phyloP scores from a whole-genome alignment of 2,797 vertebrate species.

The Pelobates cultripes region DNA sequence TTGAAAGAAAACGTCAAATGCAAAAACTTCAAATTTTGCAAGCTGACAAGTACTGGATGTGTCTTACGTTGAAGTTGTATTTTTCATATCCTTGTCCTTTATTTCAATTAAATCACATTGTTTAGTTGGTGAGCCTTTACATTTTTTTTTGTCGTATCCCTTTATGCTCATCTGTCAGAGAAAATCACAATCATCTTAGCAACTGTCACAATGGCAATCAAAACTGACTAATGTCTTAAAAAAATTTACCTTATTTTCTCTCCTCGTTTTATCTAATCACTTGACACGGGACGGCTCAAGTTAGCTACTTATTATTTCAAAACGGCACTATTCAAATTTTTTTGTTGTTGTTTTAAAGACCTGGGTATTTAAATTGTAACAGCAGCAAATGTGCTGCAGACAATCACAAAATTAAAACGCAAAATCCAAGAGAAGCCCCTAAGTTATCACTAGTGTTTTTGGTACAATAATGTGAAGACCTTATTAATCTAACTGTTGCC shows the following conservation, averaged over 20 bases:
- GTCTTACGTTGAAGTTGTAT: slow-evolving; percentile 60
- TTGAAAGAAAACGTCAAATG: slow-evolving; percentile 42
- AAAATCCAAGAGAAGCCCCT: no score
- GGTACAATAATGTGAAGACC: neutral
- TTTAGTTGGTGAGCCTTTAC: slow-evolving; percentile 58
- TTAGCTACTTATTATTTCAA: slow-evolving; percentile 26
- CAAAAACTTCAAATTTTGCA: slow-evolving; percentile 25
- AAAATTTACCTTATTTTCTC: slow-evolving; percentile 33
- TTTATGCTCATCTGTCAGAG: slow-evolving; percentile 68
- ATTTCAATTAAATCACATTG: slow-evolving; percentile 67
- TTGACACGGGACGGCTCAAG: slow-evolving; percentile 36
- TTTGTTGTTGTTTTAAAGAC: slow-evolving; percentile 9
- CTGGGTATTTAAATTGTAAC: slow-evolving; percentile 1
- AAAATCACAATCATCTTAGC: slow-evolving; percentile 51
- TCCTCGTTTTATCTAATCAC: slow-evolving; percentile 31
- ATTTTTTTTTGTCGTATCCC: slow-evolving; percentile 65
- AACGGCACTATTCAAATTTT: neutral
- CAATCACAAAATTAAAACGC: no score
- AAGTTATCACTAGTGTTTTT: neutral
- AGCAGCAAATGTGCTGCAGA: slow-evolving; percentile 1
- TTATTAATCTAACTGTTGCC: no score
- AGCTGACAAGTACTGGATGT: slow-evolving; percentile 49
- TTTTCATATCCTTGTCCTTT: slow-evolving; percentile 66
- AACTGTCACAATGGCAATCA: slow-evolving; percentile 56
- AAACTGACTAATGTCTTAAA: slow-evolving; percentile 45